A percentile compares a stretch with the other conserved stretches of the same genome.
phyloP scores from a whole-genome alignment of 2,113 vertebrate species.

The Condylura cristata region DNA sequence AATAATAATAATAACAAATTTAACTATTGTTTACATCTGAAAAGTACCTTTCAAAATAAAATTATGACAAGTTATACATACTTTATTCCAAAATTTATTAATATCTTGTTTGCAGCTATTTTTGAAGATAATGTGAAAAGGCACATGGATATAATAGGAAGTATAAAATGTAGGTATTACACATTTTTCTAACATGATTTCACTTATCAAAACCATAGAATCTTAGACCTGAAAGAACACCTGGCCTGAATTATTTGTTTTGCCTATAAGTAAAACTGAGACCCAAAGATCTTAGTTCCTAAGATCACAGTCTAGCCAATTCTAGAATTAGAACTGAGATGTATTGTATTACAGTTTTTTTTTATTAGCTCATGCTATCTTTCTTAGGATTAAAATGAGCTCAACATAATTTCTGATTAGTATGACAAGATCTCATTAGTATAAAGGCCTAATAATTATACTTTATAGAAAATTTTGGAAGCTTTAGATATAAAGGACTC shows the following conservation, averaged over 20 bases:
- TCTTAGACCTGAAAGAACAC: neutral
- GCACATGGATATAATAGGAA: neutral
- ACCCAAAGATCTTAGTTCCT: neutral
- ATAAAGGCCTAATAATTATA: neutral
- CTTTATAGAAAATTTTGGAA: neutral
- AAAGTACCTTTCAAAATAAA: slow-evolving; percentile 43
- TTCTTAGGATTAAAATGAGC: slow-evolving; percentile 16
- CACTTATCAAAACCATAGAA: neutral
- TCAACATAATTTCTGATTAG: neutral
- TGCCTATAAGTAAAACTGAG: slow-evolving; percentile 2
- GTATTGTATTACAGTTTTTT: neutral
- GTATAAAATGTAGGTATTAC: neutral
- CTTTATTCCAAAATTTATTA: slow-evolving; percentile 35
- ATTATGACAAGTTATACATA: neutral
- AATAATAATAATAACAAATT: slow-evolving; percentile 21
- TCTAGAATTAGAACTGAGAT: neutral
- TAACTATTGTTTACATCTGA: neutral
- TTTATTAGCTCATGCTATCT: neutral
- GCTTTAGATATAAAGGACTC: neutral
- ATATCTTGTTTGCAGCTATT: neutral
- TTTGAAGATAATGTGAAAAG: slow-evolving; percentile 24
- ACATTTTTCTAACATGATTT: neutral
- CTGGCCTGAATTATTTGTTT: neutral
- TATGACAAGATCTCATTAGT: neutral
- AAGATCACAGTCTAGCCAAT: neutral